Conservation (phyloP, 2,888 invertebrate species). For the Himalopsyche kuldschensis region DNA sequence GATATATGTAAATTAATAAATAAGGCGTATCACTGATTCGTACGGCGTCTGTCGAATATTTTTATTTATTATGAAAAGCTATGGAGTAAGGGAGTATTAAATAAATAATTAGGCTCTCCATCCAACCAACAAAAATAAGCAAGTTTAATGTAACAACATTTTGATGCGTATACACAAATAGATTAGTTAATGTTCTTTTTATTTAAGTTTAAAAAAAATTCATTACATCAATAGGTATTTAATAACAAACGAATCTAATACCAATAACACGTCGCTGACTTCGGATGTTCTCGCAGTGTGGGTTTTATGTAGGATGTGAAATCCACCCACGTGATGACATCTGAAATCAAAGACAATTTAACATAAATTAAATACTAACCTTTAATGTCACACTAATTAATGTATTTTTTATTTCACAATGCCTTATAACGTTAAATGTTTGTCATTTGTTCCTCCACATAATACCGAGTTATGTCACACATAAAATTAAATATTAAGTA, state of each 20-base stretch:
- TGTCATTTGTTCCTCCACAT: too few species aligned
- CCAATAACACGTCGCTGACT: not conserved
- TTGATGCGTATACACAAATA: not conserved
- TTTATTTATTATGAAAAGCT: not conserved
- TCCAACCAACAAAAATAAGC: not conserved
- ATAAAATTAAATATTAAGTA: too few species aligned
- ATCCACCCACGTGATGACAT: not conserved
- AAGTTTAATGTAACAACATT: not conserved
- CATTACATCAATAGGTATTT: not conserved
- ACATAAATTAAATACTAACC: not conserved
- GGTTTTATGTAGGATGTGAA: not conserved
- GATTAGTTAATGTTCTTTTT: not conserved
- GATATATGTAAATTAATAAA: not conserved
- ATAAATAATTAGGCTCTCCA: not conserved
- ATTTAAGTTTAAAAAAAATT: not conserved
- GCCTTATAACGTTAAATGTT: too few species aligned
- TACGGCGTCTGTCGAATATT: not conserved
- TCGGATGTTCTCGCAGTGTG: not conserved
- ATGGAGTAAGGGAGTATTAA: not conserved
- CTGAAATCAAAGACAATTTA: not conserved
- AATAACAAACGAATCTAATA: not conserved
- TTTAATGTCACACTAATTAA: not conserved
- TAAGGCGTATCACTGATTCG: not conserved
- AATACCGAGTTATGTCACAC: too few species aligned
- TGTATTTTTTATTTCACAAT: too few species aligned